Evolutionary conservation across 2,113 vertebrate genomes (phyloP).

Genomic region (Ovibos moschatus): DNA sequence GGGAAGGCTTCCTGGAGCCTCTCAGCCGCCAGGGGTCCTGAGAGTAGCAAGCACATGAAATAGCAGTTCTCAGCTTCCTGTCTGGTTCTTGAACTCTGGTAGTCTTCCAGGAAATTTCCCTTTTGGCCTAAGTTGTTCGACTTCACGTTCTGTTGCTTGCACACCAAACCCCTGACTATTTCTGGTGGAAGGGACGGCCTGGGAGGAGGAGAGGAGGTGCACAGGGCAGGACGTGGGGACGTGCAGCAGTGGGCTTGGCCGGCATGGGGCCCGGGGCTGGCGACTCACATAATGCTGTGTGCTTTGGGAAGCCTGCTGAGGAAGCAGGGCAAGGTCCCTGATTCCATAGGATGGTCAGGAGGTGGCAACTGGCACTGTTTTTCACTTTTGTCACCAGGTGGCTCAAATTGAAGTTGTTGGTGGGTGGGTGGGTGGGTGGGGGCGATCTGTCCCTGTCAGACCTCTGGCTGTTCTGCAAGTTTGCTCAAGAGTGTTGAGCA

Average conservation of each 20-base stretch:
- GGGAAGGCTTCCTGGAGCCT: not conserved
- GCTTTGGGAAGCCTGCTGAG: not conserved
- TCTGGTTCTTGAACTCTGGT: not conserved
- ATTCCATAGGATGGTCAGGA: rapidly evolving
- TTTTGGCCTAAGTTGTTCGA: not conserved
- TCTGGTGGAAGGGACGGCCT: rapidly evolving
- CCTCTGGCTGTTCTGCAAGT: not conserved
- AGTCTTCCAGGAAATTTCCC: not conserved
- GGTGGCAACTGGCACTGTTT: not conserved
- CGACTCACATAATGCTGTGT: rapidly evolving
- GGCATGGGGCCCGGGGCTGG: not conserved
- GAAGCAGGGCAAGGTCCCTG: not conserved
- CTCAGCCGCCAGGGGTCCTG: not conserved
- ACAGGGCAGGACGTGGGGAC: not conserved
- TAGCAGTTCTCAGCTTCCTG: not conserved
- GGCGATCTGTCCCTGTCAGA: not conserved
- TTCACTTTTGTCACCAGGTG: not conserved
- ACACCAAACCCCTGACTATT: not conserved
- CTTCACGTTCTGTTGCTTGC: not conserved
- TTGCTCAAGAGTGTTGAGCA: not conserved
- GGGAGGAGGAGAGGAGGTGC: not conserved
- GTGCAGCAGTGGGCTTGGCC: not conserved
- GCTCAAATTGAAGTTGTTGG: not conserved
- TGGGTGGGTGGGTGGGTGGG: not conserved
- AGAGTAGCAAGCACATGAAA: not conserved